These are phyloP conservation scores for Macrotis lagotis DNA, from an alignment of 2,113 vertebrate genomes.

Conservation along the genomic window DNA sequence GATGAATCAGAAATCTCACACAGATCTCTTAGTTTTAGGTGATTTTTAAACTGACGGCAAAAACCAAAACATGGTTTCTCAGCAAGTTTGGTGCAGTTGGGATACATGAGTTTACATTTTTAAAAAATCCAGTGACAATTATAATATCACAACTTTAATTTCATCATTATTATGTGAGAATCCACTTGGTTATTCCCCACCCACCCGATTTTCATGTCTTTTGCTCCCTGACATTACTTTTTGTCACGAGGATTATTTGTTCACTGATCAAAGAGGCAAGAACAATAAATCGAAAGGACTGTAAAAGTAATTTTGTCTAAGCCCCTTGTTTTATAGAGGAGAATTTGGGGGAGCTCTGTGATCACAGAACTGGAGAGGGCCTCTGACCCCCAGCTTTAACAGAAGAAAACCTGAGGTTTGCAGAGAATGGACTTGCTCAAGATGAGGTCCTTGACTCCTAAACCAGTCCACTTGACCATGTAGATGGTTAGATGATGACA, in stretches of 20 bases:
- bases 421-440: background rate
- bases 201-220: background rate
- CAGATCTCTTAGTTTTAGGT: background rate
- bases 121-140: background rate
- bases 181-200: background rate
- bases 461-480: slow-evolving; percentile 42
- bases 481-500: background rate
- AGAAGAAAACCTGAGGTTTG: background rate
- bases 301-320: background rate
- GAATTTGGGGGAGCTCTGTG: background rate
- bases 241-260: background rate
- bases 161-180: background rate
- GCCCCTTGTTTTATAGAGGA: background rate
- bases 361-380: background rate
- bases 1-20: background rate
- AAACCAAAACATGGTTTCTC: background rate
- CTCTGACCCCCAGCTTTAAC: background rate
- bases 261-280: background rate
- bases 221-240: background rate
- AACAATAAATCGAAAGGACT: background rate
- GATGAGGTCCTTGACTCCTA: background rate
- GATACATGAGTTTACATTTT: background rate
- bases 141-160: background rate
- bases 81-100: background rate
- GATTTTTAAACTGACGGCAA: background rate